These are phyloP conservation scores for Proteles cristata DNA, from an alignment of 2,113 vertebrate species.

Conservation along the genomic window DNA sequence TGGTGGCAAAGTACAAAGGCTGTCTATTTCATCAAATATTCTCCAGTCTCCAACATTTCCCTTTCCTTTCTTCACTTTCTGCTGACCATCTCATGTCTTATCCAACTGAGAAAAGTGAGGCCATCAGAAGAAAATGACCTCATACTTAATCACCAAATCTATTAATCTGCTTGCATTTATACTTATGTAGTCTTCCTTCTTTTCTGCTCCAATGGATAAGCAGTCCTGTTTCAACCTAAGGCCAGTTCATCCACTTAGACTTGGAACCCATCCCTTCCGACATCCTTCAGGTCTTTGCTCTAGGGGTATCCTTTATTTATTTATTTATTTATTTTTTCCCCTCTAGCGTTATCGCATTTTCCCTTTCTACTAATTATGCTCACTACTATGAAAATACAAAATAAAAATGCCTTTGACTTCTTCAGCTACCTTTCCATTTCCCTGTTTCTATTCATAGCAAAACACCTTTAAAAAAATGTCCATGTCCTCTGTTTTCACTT, in stretches of 20 bases:
- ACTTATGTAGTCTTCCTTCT: neutral
- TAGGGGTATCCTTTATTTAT: neutral
- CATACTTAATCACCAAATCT: neutral
- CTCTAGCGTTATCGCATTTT: neutral
- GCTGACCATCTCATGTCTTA: neutral
- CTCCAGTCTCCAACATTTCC: neutral
- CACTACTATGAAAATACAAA: conserved; percentile 20
- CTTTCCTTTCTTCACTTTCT: neutral
- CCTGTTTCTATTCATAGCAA: neutral
- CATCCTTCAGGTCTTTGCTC: neutral
- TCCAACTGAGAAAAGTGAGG: neutral
- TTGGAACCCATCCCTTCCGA: neutral
- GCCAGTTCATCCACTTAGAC: neutral
- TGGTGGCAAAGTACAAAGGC: neutral
- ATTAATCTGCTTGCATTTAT: neutral
- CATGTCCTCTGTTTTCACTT: neutral
- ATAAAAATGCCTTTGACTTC: conserved; percentile 30
- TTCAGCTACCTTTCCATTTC: neutral
- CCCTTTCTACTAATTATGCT: neutral
- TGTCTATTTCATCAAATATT: neutral
- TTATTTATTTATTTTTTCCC: no score
- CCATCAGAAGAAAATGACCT: neutral
- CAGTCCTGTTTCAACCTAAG: neutral
- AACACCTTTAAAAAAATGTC: neutral
- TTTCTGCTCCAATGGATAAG: neutral